These are phyloP conservation scores for Limnephilus rhombicus DNA, from an alignment of 2,888 invertebrate genomes.

Conservation along the genomic window DNA sequence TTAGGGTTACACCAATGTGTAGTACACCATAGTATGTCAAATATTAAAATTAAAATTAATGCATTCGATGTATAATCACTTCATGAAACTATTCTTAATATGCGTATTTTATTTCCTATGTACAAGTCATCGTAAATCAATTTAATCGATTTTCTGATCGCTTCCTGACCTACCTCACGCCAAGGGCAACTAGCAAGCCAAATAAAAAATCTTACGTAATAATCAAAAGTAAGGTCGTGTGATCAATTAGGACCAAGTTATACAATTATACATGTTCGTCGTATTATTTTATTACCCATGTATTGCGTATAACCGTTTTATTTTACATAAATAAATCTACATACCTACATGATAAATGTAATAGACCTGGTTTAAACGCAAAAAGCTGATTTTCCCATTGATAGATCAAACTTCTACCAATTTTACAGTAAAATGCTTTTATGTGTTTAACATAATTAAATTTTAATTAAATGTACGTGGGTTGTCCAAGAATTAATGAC, in stretches of 20 bases:
- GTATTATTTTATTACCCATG: background rate
- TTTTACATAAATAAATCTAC: no score
- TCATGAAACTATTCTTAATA: background rate
- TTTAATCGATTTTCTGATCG: background rate
- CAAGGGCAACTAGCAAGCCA: background rate
- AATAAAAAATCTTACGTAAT: background rate
- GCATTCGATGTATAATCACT: background rate
- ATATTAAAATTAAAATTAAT: background rate
- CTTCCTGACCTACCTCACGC: background rate
- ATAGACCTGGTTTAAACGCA: background rate
- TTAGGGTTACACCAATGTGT: no score
- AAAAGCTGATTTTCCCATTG: background rate
- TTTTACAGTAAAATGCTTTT: background rate
- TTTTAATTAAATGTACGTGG: background rate
- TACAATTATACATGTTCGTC: background rate
- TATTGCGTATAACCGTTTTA: no score
- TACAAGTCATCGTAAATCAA: background rate
- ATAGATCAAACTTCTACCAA: background rate
- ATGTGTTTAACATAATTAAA: background rate
- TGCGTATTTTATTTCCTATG: background rate
- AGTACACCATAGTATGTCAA: no score
- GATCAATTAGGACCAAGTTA: background rate
- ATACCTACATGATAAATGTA: background rate
- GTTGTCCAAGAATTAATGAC: no score
- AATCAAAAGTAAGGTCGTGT: background rate